phyloP scores from a whole-genome alignment of 2,113 vertebrate species.

The Aythya baeri region DNA sequence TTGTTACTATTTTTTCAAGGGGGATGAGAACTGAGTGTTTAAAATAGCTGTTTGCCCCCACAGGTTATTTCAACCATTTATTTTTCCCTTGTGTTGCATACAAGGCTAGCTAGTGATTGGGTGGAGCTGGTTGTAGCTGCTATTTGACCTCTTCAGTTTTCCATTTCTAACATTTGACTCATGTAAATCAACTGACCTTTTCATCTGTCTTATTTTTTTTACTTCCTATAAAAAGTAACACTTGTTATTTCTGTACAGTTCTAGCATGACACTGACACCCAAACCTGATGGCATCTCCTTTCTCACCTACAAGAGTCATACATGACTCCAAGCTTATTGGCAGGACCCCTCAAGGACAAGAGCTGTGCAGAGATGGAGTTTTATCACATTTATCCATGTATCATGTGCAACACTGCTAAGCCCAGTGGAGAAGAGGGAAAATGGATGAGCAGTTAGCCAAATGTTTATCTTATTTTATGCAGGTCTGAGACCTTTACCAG shows the following conservation, averaged over 20 bases:
- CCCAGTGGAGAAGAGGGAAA: neutral
- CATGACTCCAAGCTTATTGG: neutral
- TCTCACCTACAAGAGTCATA: neutral
- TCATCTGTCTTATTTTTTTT: neutral
- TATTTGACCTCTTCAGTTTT: neutral
- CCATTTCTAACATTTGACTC: neutral
- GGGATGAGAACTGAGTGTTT: neutral
- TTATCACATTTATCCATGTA: neutral
- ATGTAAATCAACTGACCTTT: neutral
- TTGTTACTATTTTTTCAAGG: neutral
- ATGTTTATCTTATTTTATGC: slow-evolving; percentile 14
- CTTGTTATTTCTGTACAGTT: neutral
- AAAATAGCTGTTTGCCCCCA: neutral
- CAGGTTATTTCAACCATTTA: neutral
- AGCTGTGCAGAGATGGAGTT: neutral
- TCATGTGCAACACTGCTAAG: neutral
- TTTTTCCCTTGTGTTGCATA: neutral
- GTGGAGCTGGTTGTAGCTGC: neutral
- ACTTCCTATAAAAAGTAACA: neutral
- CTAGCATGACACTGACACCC: neutral
- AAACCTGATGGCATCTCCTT: neutral
- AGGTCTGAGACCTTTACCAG: slow-evolving; percentile 7
- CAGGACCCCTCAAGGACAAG: neutral
- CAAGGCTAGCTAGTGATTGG: neutral
- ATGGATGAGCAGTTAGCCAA: neutral